Base-by-base conservation (phyloP, 2,797 vertebrate genomes). In the Ctenosaura bakeri region DNA sequence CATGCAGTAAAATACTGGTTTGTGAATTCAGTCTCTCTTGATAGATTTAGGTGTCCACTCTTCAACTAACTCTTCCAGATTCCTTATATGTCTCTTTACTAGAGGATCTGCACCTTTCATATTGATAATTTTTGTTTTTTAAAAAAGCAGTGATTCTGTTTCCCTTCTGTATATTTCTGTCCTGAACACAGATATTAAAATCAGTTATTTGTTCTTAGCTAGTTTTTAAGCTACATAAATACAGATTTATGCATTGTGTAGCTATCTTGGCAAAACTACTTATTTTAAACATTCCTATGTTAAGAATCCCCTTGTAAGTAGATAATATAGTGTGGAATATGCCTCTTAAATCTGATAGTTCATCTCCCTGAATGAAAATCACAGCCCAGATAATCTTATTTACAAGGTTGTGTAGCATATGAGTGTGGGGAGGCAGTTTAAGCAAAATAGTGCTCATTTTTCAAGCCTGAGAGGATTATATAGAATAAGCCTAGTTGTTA, bases 401-500 rank as follows among this genome's bases (percentile, higher is more conserved):
- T 82, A n/a, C 32, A 74, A 26, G 74, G 64, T 26, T 35, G 22
- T 76, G 4, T 4, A 22, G 10, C 78, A 62, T 88, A 76, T 42
- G 81, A 87, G 64, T 12, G 71, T 83, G 59, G 59, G 42, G 32
- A 76, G 29, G 56, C 24, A 1, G 6, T 50, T 88, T 64, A 35
- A 62, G n/a, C 66, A 42, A 32, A 71, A 18, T 54, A 69, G 29
- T 83, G 42, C 6, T 50, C 26, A n/a, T 9, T 52, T 56, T 56
- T 38, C 59, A 87, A 83, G 64, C 7, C 35, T 59, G 35, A 79
- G 29, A 73, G 35, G 2, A 59, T 79, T 86, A 18, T 81, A 35
- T 83, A 80, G 54, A 84, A 64, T 73, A 78, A 62, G 64, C 14
- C 13, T 78, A 14, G 71, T 80, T 88, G 59, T 86, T 79, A 77